A percentile compares a stretch with the other conserved stretches of the same genome.
phyloP scores from a whole-genome alignment of 2,888 invertebrate species.

The Drosophila phalerata region DNA sequence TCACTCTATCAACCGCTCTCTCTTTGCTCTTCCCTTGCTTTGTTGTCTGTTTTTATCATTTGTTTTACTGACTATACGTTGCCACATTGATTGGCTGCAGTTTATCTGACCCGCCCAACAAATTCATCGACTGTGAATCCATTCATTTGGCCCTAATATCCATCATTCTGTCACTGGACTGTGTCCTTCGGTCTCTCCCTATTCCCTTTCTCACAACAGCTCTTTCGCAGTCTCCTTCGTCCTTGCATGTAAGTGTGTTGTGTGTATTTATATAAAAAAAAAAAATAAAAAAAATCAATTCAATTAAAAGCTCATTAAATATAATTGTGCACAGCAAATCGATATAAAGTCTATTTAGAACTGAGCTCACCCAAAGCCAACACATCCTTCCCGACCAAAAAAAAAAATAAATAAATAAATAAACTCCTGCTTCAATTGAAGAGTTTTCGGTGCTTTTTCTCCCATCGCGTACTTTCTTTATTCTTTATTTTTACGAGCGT shows the following conservation, averaged over 20 bases:
- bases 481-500: constrained; percentile 53
- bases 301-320: constrained; percentile 76
- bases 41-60: constrained; percentile 1
- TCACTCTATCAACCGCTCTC: background rate
- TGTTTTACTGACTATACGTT: constrained; percentile 20
- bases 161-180: constrained; percentile 52
- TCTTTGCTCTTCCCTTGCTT: background rate
- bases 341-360: constrained; percentile 61
- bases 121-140: constrained; percentile 43
- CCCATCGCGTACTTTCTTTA: constrained; percentile 6
- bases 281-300: constrained; percentile 66
- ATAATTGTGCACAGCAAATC: constrained; percentile 68
- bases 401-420: no score
- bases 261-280: constrained; percentile 49
- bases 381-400: constrained; percentile 4
- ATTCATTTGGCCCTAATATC: constrained; percentile 46
- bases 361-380: constrained; percentile 36
- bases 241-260: constrained; percentile 4
- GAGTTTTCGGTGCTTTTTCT: constrained; percentile 1
- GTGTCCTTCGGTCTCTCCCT: constrained; percentile 23
- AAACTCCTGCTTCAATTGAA: constrained; percentile 6
- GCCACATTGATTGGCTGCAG: constrained; percentile 31
- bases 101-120: constrained; percentile 38
- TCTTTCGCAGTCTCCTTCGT: constrained; percentile 3
- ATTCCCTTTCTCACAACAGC: background rate